These are phyloP conservation scores for Novumbra hubbsi DNA, from an alignment of 2,797 vertebrate genomes.

Conservation along the genomic window DNA sequence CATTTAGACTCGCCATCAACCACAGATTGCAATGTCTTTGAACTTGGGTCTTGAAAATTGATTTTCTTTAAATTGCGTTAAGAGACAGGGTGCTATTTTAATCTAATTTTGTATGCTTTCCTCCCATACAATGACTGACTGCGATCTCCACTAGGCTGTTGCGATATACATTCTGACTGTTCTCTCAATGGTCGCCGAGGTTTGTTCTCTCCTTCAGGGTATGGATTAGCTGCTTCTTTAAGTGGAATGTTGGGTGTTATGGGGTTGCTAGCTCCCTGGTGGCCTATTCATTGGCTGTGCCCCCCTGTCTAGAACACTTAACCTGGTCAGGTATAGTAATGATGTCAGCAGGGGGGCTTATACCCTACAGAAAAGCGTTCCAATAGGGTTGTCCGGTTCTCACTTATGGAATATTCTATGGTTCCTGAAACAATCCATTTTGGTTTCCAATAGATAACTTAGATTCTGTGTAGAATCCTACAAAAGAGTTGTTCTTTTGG, in stretches of 20 bases:
- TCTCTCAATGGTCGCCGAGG: slow-evolving; percentile 22
- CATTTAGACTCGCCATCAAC: slow-evolving; percentile 35
- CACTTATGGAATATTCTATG: too few species aligned
- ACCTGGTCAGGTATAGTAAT: slow-evolving; percentile 68
- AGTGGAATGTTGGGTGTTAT: slow-evolving; percentile 6
- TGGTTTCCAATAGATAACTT: too few species aligned
- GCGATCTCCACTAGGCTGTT: slow-evolving; percentile 20
- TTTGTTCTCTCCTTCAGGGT: slow-evolving; percentile 36
- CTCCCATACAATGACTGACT: slow-evolving; percentile 25
- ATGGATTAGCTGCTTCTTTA: slow-evolving; percentile 12
- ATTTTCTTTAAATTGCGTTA: slow-evolving; percentile 61
- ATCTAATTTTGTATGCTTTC: too few species aligned
- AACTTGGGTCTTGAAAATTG: slow-evolving; percentile 54
- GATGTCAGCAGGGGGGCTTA: slow-evolving; percentile 62
- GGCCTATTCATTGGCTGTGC: slow-evolving; percentile 42
- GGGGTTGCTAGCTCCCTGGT: slow-evolving; percentile 45
- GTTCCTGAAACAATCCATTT: too few species aligned
- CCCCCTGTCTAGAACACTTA: slow-evolving; percentile 61
- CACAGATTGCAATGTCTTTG: slow-evolving; percentile 52
- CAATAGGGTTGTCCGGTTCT: too few species aligned
- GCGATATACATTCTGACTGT: slow-evolving; percentile 42
- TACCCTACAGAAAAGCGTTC: slow-evolving; percentile 41
- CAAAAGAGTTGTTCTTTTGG: too few species aligned
- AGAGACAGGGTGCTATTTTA: slow-evolving; percentile 35
- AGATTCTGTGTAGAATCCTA: too few species aligned